Percentiles rank a stretch among this genome's conserved stretches.
These are phyloP conservation scores for Marmota monax DNA, from an alignment of 2,113 vertebrate species.

Conservation along the genomic window DNA sequence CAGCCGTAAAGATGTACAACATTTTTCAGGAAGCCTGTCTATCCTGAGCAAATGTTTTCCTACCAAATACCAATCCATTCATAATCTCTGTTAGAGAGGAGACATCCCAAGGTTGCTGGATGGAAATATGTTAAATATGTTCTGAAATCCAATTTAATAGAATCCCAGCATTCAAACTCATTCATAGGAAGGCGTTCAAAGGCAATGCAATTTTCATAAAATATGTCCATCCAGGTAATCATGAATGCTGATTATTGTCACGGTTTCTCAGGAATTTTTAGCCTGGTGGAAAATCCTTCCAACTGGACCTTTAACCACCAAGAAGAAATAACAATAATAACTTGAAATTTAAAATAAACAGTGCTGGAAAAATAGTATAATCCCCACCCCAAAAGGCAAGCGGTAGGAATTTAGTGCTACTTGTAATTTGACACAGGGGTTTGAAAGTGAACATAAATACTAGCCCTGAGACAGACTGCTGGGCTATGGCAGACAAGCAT, in stretches of 20 bases:
- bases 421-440: slow-evolving; percentile 76
- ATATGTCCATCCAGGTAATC: slow-evolving; percentile 86
- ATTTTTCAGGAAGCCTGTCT: slow-evolving; percentile 87
- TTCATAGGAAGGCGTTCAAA: slow-evolving; percentile 88
- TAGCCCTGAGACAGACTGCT: slow-evolving; percentile 53
- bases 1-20: slow-evolving; percentile 86
- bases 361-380: slow-evolving; percentile 87
- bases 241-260: slow-evolving; percentile 89
- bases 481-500: slow-evolving; percentile 60
- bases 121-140: slow-evolving; percentile 89
- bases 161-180: slow-evolving; percentile 88
- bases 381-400: slow-evolving; percentile 80
- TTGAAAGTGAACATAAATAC: slow-evolving; percentile 72
- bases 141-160: slow-evolving; percentile 88
- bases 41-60: slow-evolving; percentile 88
- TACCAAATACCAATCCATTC: slow-evolving; percentile 85
- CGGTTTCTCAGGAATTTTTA: slow-evolving; percentile 87
- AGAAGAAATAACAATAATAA: slow-evolving; percentile 89
- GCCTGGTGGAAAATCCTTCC: slow-evolving; percentile 86
- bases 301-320: slow-evolving; percentile 87
- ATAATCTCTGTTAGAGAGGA: slow-evolving; percentile 87
- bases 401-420: slow-evolving; percentile 83
- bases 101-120: slow-evolving; percentile 85
- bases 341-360: slow-evolving; percentile 89
- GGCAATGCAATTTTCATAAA: slow-evolving; percentile 87